A percentile compares a stretch with the other conserved stretches of the same genome.
Conservation (phyloP, 2,113 vertebrate genomes). For the Anarrhichthys ocellatus region DNA sequence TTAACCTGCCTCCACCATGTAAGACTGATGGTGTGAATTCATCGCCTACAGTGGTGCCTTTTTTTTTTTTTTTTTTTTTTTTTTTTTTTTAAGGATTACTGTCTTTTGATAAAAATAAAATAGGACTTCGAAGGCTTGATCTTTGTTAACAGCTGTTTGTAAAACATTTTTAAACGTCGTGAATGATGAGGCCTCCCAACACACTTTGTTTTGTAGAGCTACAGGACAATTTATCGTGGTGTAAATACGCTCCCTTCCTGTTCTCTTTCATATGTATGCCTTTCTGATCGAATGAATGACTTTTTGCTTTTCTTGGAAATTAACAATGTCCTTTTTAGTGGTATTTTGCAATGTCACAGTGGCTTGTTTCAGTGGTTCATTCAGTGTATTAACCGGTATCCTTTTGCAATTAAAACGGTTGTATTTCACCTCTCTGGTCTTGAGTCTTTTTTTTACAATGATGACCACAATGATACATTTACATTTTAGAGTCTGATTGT, state of each 20-base stretch:
- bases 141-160: conserved; percentile 72
- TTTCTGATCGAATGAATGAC: conserved; percentile 71
- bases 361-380: conserved; percentile 84
- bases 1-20: conserved; percentile 57
- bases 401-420: conserved; percentile 82
- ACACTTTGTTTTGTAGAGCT: conserved; percentile 70
- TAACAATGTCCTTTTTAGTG: conserved; percentile 77
- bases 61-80: conserved; percentile 50
- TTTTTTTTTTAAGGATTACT: conserved; percentile 37
- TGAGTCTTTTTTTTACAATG: conserved; percentile 4
- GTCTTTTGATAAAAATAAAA: conserved; percentile 70
- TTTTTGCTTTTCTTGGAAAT: conserved; percentile 63
- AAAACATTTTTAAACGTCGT: conserved; percentile 73
- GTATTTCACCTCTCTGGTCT: conserved; percentile 63
- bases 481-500: neutral
- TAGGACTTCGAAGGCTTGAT: conserved; percentile 48
- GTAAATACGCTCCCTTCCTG: conserved; percentile 72
- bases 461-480: neutral
- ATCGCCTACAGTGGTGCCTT: conserved; percentile 80
- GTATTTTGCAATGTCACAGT: conserved; percentile 82
- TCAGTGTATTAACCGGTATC: conserved; percentile 82
- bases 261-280: conserved; percentile 71
- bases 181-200: conserved; percentile 65
- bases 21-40: conserved; percentile 56
- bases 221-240: conserved; percentile 66